Conservation (phyloP, 2,113 vertebrate species). For the Gambusia affinis region DNA sequence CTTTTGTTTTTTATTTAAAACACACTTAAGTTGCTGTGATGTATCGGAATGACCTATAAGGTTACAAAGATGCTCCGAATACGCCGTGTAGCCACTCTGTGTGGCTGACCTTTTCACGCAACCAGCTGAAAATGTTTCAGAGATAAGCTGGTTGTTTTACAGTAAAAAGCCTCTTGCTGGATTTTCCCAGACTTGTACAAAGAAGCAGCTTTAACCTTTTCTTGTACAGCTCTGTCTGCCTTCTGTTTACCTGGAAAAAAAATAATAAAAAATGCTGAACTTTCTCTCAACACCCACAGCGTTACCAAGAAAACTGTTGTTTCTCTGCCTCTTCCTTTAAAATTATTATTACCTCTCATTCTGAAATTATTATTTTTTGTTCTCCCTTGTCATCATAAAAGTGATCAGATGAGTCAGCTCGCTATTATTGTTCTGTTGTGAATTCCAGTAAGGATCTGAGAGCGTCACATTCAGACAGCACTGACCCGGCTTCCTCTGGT, state of each 20-base stretch:
- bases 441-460: constrained; percentile 57
- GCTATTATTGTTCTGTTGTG: constrained; percentile 34
- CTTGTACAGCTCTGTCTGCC: constrained; percentile 14
- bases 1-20: background rate
- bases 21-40: background rate
- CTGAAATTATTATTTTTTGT: constrained; percentile 19
- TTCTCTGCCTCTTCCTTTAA: background rate
- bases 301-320: background rate
- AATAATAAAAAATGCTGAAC: background rate
- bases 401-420: constrained; percentile 39
- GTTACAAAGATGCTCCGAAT: background rate
- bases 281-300: constrained; percentile 6
- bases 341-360: constrained; percentile 13
- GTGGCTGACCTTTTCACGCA: background rate
- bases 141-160: constrained; percentile 31
- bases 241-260: constrained; percentile 14
- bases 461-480: constrained; percentile 28
- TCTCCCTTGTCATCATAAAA: constrained; percentile 4
- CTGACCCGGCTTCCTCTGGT: constrained; percentile 54
- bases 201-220: background rate
- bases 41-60: background rate
- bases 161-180: background rate
- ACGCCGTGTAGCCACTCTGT: constrained; percentile 2
- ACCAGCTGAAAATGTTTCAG: background rate
- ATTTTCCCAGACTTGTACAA: constrained; percentile 18